These are phyloP conservation scores for Philonicus albiceps DNA, from an alignment of 2,888 invertebrate genomes.

Conservation along the genomic window DNA sequence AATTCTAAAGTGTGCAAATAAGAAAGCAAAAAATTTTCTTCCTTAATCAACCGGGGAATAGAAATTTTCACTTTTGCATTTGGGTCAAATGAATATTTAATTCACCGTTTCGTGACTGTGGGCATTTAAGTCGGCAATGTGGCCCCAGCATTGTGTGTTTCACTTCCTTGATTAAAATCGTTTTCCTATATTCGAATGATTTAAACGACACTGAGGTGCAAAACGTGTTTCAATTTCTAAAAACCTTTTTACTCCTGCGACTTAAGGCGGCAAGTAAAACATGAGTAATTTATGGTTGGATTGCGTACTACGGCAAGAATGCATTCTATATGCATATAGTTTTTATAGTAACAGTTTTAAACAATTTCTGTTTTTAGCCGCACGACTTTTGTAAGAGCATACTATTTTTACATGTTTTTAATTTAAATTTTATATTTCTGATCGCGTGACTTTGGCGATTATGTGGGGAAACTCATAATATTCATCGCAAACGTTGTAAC, in stretches of 20 bases:
- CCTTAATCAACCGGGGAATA: neutral
- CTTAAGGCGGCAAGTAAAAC: neutral
- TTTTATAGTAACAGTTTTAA: neutral
- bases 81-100: neutral
- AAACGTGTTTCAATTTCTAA: neutral
- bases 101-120: neutral
- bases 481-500: neutral
- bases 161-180: neutral
- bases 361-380: neutral
- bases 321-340: neutral
- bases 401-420: neutral
- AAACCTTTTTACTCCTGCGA: neutral
- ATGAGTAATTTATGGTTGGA: neutral
- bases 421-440: neutral
- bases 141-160: neutral
- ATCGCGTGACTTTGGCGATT: neutral
- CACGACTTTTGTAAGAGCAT: neutral
- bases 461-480: neutral
- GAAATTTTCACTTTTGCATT: neutral
- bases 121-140: neutral
- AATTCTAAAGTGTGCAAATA: neutral
- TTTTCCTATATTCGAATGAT: neutral
- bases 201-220: neutral
- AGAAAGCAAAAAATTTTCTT: neutral
- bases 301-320: neutral